These are phyloP conservation scores for Hippasteria phrygiana DNA, from an alignment of 53 echinoderm and acorn worm species.

Conservation along the genomic window DNA sequence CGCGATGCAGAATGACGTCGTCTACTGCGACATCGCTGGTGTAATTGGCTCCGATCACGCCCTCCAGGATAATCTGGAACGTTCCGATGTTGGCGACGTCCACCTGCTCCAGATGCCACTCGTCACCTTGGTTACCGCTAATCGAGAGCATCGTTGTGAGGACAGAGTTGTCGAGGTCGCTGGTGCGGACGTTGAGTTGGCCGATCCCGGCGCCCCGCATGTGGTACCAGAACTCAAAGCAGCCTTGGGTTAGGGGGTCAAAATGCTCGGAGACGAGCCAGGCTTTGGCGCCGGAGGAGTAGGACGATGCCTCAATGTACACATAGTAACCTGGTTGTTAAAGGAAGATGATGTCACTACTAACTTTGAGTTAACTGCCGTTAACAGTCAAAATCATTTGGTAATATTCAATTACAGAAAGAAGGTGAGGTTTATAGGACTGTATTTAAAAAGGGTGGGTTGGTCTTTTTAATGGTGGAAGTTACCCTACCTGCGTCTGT, in stretches of 20 bases:
- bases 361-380: no score
- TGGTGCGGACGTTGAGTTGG: constrained; percentile 69
- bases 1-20: constrained; percentile 66
- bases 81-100: constrained; percentile 60
- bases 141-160: constrained; percentile 69
- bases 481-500: no score
- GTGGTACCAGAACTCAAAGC: constrained; percentile 88
- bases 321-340: constrained; percentile 76
- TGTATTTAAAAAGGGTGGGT: no score
- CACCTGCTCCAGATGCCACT: constrained; percentile 66
- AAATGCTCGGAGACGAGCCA: constrained; percentile 66
- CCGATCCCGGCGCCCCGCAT: constrained; percentile 80
- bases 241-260: constrained; percentile 44
- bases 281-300: constrained; percentile 66
- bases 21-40: constrained; percentile 67
- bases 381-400: no score
- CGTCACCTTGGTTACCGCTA: constrained; percentile 76
- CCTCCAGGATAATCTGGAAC: constrained; percentile 56
- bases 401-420: no score
- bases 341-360: background rate
- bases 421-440: no score
- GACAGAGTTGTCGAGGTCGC: constrained; percentile 24
- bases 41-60: constrained; percentile 47
- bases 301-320: constrained; percentile 74
- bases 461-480: no score